Conservation (phyloP, 2,888 invertebrate species). For the Leptinotarsa haldemani region DNA sequence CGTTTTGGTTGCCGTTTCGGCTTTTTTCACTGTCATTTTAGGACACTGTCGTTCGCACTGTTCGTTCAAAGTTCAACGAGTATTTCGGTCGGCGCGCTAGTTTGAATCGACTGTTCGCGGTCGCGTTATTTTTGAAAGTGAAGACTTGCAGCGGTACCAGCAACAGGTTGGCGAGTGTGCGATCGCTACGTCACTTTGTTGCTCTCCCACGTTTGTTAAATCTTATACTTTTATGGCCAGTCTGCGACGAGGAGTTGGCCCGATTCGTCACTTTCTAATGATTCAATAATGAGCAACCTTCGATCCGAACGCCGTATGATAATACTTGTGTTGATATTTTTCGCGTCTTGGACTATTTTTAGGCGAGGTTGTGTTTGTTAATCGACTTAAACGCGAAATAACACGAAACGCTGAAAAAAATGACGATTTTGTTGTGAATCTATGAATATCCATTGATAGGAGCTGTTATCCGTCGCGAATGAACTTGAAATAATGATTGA, state of each 20-base stretch:
- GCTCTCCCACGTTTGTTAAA: conserved; percentile 57
- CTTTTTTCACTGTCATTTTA: conserved; percentile 61
- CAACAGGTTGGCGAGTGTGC: conserved; percentile 48
- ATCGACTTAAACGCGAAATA: not conserved
- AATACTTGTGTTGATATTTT: conserved; percentile 8
- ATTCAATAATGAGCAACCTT: conserved; percentile 24
- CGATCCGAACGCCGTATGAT: conserved; percentile 17
- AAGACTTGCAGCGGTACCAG: conserved; percentile 44
- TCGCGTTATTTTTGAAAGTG: conserved; percentile 54
- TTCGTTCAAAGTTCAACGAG: conserved; percentile 42
- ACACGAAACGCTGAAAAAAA: not conserved
- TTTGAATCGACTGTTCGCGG: conserved; percentile 47
- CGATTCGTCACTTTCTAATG: conserved; percentile 57
- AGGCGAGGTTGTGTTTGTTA: not conserved
- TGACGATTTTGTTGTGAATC: not conserved
- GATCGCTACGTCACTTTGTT: conserved; percentile 53
- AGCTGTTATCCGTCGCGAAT: not conserved
- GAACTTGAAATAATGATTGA: conserved; percentile 6
- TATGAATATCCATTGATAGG: not conserved
- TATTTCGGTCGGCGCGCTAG: conserved; percentile 29
- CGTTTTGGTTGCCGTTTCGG: conserved; percentile 53
- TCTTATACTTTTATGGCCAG: conserved; percentile 61
- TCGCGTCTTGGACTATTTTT: conserved; percentile 12
- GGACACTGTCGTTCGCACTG: conserved; percentile 33
- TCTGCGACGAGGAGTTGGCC: conserved; percentile 51